Evolutionary conservation across 2,113 vertebrate genomes (phyloP).

Genomic region (Seriola quinqueradiata): DNA sequence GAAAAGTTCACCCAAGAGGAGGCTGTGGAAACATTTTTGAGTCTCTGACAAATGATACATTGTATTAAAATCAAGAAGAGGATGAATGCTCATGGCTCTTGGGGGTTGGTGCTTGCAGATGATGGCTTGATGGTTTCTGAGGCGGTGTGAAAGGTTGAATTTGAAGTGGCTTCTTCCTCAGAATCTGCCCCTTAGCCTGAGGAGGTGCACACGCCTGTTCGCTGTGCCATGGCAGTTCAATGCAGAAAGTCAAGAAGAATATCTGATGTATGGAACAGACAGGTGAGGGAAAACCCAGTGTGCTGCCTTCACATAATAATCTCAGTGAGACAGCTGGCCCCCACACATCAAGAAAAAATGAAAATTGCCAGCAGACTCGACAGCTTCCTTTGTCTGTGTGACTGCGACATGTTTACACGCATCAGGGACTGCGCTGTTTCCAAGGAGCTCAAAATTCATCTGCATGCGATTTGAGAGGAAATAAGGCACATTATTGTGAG

Average conservation of each 20-base stretch:
- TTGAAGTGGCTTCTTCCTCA: constrained; percentile 53
- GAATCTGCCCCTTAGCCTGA: constrained; percentile 48
- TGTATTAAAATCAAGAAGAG: constrained; percentile 6
- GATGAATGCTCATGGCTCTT: not conserved
- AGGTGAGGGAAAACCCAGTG: constrained; percentile 57
- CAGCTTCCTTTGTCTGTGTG: constrained; percentile 61
- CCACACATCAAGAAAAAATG: constrained; percentile 32
- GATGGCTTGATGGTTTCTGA: constrained; percentile 19
- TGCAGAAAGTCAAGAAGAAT: constrained; percentile 47
- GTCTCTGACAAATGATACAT: not conserved
- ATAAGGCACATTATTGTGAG: constrained; percentile 13
- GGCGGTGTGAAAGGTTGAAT: constrained; percentile 46
- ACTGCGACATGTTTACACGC: constrained; percentile 52
- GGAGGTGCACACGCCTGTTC: constrained; percentile 51
- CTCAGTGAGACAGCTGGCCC: constrained; percentile 50
- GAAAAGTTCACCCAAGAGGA: not conserved
- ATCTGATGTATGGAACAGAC: constrained; percentile 47
- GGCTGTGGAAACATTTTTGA: not conserved
- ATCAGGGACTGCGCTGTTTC: constrained; percentile 40
- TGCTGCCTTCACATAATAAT: constrained; percentile 59
- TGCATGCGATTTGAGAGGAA: constrained; percentile 9
- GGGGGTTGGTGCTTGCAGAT: constrained; percentile 13
- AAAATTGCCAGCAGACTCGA: constrained; percentile 50
- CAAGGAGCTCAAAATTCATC: constrained; percentile 34
- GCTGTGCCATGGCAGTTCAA: constrained; percentile 12